phyloP scores from a whole-genome alignment of 2,113 vertebrate species.

The Mesitornis unicolor region DNA sequence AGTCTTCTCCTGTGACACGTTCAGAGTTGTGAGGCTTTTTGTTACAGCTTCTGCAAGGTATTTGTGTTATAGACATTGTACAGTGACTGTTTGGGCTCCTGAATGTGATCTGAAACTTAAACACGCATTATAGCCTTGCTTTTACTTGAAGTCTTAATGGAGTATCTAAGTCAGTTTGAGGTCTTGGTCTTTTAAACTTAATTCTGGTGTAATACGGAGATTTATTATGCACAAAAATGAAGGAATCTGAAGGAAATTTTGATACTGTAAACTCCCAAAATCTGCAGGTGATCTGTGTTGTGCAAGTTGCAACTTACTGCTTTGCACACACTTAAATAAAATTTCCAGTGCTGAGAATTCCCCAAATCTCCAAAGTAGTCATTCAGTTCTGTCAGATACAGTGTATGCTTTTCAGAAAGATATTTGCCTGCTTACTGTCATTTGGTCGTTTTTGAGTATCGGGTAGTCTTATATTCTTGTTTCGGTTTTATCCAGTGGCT shows the following conservation, averaged over 20 bases:
- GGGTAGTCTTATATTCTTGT: background rate
- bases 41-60: background rate
- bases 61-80: background rate
- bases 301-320: background rate
- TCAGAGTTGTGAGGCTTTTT: background rate
- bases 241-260: background rate
- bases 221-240: background rate
- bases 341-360: background rate
- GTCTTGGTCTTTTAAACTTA: background rate
- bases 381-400: background rate
- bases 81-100: background rate
- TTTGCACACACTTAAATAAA: background rate
- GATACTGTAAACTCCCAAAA: background rate
- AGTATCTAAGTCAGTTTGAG: background rate
- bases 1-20: background rate
- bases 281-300: background rate
- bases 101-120: background rate
- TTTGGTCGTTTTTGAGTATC: background rate
- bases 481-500: slow-evolving; percentile 79
- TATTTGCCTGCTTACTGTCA: background rate
- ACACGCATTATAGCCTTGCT: background rate
- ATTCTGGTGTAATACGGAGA: background rate
- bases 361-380: background rate
- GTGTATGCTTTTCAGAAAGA: background rate
- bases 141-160: background rate